Percentiles rank a stretch among this genome's conserved stretches.
Conservation (phyloP, 1,140 invertebrate species). For the Dendroctonus ponderosae region DNA sequence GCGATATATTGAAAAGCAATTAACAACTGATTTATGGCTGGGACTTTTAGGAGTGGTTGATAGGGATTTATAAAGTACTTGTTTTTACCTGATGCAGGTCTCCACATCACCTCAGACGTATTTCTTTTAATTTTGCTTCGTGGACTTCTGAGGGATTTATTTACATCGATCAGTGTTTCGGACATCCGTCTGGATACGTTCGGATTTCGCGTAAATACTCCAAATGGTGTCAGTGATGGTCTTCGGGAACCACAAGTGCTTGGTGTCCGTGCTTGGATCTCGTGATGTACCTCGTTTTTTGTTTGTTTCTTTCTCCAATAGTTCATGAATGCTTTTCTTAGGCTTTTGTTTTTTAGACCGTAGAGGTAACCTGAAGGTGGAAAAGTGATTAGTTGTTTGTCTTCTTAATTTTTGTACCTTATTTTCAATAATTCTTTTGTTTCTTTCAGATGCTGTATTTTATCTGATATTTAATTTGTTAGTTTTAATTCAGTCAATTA, state of each 20-base stretch:
- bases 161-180: slow-evolving; percentile 61
- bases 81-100: slow-evolving; percentile 40
- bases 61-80: not conserved
- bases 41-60: not conserved
- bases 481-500: too few relatives aligned
- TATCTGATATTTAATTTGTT: too few relatives aligned
- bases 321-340: slow-evolving; percentile 71
- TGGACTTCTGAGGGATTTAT: slow-evolving; percentile 43
- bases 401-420: not conserved
- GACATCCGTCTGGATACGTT: slow-evolving; percentile 63
- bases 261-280: slow-evolving; percentile 75
- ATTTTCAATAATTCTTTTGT: too few relatives aligned
- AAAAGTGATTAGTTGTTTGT: not conserved
- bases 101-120: slow-evolving; percentile 51
- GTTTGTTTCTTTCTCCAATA: slow-evolving; percentile 79
- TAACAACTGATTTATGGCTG: not conserved
- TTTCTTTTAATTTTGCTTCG: slow-evolving; percentile 52
- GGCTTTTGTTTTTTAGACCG: slow-evolving; percentile 69
- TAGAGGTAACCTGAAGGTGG: slow-evolving; percentile 70
- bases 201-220: slow-evolving; percentile 59
- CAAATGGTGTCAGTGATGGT: slow-evolving; percentile 66
- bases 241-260: slow-evolving; percentile 71
- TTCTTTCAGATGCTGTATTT: too few relatives aligned
- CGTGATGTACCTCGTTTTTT: slow-evolving; percentile 73
- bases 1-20: not conserved